Conservation (phyloP, 2,113 vertebrate genomes). For the Pachyramphus minor region DNA sequence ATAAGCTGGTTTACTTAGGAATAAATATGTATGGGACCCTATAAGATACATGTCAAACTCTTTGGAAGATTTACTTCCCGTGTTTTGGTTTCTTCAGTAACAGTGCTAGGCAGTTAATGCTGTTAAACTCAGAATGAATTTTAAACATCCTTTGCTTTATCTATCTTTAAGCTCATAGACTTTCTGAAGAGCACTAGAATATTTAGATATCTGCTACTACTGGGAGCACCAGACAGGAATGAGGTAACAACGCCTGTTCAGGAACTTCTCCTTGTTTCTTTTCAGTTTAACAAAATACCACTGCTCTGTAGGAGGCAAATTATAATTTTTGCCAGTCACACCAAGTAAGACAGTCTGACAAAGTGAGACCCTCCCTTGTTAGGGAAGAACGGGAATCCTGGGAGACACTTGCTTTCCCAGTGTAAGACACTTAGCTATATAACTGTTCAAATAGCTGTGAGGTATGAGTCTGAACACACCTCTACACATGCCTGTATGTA, state of each 20-base stretch:
- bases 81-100: neutral
- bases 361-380: neutral
- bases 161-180: neutral
- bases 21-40: neutral
- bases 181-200: neutral
- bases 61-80: neutral
- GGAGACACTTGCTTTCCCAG: neutral
- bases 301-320: neutral
- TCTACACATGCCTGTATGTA: neutral
- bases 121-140: neutral
- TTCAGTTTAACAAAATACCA: neutral
- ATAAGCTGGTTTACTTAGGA: neutral
- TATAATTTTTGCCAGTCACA: neutral
- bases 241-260: rapidly evolving
- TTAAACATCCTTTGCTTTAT: neutral
- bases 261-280: neutral
- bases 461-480: neutral
- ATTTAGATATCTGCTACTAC: neutral
- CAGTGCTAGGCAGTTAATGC: neutral
- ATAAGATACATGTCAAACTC: neutral
- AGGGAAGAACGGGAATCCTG: neutral
- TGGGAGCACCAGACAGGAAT: neutral
- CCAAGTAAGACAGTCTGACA: neutral
- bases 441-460: neutral
- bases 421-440: neutral